Evolutionary conservation across 2,113 vertebrate species (phyloP).

Genomic region (Chlorodrepanis virens): DNA sequence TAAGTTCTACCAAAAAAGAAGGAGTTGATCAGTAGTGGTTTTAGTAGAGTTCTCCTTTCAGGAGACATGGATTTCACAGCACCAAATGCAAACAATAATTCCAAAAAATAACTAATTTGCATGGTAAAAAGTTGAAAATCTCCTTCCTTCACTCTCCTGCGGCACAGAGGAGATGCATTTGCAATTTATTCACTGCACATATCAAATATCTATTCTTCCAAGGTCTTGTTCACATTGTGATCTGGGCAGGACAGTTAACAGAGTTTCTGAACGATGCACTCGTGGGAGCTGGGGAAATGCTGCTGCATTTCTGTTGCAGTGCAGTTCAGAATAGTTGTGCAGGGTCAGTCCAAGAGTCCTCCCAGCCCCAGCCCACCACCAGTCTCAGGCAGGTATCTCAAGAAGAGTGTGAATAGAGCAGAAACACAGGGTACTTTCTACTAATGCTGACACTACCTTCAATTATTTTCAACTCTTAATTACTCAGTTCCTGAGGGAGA

Average conservation of each 20-base stretch:
- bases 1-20: background rate
- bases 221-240: background rate
- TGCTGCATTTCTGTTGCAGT: background rate
- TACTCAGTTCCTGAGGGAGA: background rate
- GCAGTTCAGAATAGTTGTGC: background rate
- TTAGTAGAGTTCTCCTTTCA: background rate
- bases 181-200: background rate
- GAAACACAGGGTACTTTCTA: background rate
- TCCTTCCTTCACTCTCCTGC: background rate
- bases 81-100: background rate
- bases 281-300: background rate
- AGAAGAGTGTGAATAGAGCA: background rate
- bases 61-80: background rate
- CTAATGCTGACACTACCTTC: background rate
- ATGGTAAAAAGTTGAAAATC: background rate
- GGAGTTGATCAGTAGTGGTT: background rate
- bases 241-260: fast-evolving
- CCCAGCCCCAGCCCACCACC: background rate
- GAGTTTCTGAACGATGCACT: background rate
- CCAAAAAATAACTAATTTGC: background rate
- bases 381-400: background rate
- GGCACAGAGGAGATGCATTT: background rate
- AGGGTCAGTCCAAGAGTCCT: background rate
- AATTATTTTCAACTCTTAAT: background rate
- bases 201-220: background rate